Percentiles rank a stretch among this genome's conserved stretches.
Conservation (phyloP, 2,797 vertebrate species). For the Poeciliopsis paucimaculata region DNA sequence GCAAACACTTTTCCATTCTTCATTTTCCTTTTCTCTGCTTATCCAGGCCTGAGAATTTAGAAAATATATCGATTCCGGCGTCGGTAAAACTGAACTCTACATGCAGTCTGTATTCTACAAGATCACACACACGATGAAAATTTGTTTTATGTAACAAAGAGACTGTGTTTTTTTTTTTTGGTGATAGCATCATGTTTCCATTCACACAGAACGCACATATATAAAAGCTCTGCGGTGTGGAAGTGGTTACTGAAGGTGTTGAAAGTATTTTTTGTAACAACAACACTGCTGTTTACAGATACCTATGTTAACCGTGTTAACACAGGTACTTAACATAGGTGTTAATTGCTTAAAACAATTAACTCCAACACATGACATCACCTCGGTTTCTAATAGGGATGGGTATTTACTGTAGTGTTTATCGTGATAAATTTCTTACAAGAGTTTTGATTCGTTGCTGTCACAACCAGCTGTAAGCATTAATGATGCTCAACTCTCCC, state of each 20-base stretch:
- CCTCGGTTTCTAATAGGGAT: too few relatives aligned
- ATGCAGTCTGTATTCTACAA: background rate
- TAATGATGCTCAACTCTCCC: too few relatives aligned
- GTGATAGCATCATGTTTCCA: background rate
- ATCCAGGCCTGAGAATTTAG: background rate
- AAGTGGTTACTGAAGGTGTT: background rate
- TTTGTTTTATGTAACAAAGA: background rate
- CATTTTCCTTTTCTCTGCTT: background rate
- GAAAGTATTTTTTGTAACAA: background rate
- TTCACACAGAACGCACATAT: background rate
- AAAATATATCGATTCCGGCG: background rate
- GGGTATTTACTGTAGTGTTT: too few relatives aligned
- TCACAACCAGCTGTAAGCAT: too few relatives aligned
- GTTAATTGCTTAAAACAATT: background rate
- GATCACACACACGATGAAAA: background rate
- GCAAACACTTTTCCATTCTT: background rate
- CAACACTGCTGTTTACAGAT: background rate
- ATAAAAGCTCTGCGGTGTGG: background rate
- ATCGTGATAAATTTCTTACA: too few relatives aligned
- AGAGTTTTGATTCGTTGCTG: too few relatives aligned
- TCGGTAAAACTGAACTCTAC: background rate
- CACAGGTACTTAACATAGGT: too few relatives aligned
- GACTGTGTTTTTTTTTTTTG: background rate
- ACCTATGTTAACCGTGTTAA: background rate
- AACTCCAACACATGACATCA: background rate